phyloP scores from a whole-genome alignment of 2,888 invertebrate genomes.

The Spilosoma lubricipeda region DNA sequence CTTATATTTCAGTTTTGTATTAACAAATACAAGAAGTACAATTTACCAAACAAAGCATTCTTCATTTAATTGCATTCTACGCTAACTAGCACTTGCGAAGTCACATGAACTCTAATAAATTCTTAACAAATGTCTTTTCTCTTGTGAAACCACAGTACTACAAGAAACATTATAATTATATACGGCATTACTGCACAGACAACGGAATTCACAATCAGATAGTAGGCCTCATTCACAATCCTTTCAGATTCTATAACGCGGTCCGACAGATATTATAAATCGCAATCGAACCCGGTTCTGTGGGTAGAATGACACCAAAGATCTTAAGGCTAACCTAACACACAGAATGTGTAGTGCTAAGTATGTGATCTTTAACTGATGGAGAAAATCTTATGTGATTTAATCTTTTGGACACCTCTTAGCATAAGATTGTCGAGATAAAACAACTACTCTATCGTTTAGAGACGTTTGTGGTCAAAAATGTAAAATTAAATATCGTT shows the following conservation, averaged over 20 bases:
- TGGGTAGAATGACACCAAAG: slow-evolving; percentile 58
- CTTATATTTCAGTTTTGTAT: background rate
- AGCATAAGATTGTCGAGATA: background rate
- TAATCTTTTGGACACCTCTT: background rate
- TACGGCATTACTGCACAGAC: slow-evolving; percentile 8
- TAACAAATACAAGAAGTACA: background rate
- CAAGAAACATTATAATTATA: slow-evolving; percentile 15
- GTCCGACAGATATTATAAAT: slow-evolving; percentile 57
- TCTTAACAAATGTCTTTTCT: slow-evolving; percentile 6
- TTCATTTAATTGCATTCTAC: background rate
- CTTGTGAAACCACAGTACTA: background rate
- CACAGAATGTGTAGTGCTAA: background rate
- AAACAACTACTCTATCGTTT: background rate
- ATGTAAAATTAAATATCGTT: too few relatives aligned
- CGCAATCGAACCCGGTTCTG: slow-evolving; percentile 58
- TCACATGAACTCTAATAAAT: slow-evolving; percentile 7
- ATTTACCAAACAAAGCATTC: background rate
- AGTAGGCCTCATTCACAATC: slow-evolving; percentile 51
- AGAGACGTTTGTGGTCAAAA: too few relatives aligned
- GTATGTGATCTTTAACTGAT: background rate
- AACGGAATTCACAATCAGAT: slow-evolving; percentile 38
- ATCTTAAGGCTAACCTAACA: slow-evolving; percentile 2
- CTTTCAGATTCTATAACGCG: slow-evolving; percentile 46
- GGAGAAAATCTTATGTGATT: too few relatives aligned
- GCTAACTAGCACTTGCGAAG: background rate